Conservation (phyloP, 2,797 vertebrate species). For the Eulemur albifrons region DNA sequence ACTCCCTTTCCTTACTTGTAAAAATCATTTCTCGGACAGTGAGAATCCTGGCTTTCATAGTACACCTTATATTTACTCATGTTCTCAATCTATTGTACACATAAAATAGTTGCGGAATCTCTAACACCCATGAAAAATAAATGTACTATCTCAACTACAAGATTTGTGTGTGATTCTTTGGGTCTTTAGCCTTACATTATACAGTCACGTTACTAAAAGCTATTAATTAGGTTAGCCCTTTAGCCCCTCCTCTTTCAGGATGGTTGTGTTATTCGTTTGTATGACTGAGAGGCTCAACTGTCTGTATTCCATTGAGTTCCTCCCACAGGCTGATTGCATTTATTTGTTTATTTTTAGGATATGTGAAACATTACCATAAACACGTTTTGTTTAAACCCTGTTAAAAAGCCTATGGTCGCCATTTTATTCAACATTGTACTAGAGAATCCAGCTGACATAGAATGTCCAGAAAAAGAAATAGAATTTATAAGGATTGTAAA, state of each 20-base stretch:
- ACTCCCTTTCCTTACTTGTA: neutral
- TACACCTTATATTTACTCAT: neutral
- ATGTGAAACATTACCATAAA: neutral
- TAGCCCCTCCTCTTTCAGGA: rapidly evolving
- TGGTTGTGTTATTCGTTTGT: neutral
- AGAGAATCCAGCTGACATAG: neutral
- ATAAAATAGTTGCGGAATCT: neutral
- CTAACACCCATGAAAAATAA: neutral
- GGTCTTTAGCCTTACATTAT: neutral
- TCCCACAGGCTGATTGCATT: neutral
- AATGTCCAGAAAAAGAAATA: neutral
- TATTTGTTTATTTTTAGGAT: neutral
- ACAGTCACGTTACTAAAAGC: neutral
- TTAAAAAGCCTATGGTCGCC: neutral
- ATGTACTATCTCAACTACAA: neutral
- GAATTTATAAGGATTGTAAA: neutral
- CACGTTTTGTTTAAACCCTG: neutral
- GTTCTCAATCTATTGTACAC: neutral
- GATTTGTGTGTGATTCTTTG: neutral
- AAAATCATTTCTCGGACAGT: neutral
- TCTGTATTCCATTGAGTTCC: neutral
- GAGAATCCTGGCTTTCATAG: neutral
- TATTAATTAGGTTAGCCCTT: neutral
- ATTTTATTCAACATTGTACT: neutral
- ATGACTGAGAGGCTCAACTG: neutral